A percentile compares a stretch with the other conserved stretches of the same genome.
phyloP scores from a whole-genome alignment of 1,140 invertebrate species.

The Aporrectodea caliginosa region DNA sequence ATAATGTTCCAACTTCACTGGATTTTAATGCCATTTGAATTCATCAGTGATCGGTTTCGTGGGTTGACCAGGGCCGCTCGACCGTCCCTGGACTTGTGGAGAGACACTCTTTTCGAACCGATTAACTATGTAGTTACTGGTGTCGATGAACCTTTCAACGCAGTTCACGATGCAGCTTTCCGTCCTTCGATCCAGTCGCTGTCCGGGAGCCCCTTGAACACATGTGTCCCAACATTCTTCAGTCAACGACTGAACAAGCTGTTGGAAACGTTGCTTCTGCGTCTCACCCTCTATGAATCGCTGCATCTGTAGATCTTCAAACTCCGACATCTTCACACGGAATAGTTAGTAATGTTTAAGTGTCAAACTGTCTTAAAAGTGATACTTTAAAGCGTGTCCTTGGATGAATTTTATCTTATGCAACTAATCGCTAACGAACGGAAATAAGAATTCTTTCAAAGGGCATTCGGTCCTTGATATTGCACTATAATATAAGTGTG shows the following conservation, averaged over 20 bases:
- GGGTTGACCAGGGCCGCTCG: not conserved
- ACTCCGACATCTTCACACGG: conserved; percentile 7
- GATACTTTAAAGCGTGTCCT: no score
- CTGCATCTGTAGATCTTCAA: conserved; percentile 9
- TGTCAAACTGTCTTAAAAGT: no score
- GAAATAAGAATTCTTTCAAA: no score
- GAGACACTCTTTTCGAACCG: conserved; percentile 63
- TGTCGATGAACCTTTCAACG: conserved; percentile 88
- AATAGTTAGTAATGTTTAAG: no score
- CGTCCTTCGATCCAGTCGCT: conserved; percentile 78
- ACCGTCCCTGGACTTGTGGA: conserved; percentile 11
- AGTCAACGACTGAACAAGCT: conserved; percentile 71
- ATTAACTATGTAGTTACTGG: conserved; percentile 70
- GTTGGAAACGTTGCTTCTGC: conserved; percentile 72
- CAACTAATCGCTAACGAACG: no score
- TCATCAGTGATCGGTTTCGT: not conserved
- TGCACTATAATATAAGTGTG: no score
- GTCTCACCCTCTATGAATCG: conserved; percentile 15
- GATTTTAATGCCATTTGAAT: conserved; percentile 33
- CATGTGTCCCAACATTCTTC: conserved; percentile 95
- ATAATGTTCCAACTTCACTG: no score
- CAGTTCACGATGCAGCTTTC: conserved; percentile 88
- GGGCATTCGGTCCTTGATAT: no score
- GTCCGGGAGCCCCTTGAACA: conserved; percentile 79
- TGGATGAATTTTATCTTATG: no score